Evolutionary conservation across 2,113 vertebrate species (phyloP).

Genomic region (Tragelaphus scriptus): DNA sequence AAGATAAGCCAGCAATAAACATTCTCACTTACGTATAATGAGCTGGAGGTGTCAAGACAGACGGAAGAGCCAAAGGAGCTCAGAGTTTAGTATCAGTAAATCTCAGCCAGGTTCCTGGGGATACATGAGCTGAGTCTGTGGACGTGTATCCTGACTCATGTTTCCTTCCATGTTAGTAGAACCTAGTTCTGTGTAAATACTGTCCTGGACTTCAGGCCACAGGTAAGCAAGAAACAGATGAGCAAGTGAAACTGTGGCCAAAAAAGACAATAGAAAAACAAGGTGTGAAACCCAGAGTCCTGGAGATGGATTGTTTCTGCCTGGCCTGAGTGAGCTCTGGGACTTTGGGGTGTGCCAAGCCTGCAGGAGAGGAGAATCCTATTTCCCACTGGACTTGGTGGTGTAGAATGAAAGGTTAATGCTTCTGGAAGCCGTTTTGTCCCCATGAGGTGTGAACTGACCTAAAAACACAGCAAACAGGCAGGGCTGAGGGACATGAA

Average conservation of each 20-base stretch:
- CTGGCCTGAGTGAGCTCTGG: neutral
- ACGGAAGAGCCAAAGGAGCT: neutral
- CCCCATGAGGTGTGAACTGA: neutral
- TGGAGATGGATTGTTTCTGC: neutral
- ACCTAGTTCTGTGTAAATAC: neutral
- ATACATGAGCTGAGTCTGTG: neutral
- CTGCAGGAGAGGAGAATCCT: neutral
- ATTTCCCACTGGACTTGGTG: too few relatives aligned
- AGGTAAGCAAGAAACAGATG: neutral
- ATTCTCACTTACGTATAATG: neutral
- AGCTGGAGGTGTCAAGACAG: neutral
- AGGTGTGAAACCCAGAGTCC: neutral
- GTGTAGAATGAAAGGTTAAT: neutral
- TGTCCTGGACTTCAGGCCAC: neutral
- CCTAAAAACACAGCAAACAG: neutral
- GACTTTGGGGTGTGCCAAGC: neutral
- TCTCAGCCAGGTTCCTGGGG: neutral
- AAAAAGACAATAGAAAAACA: neutral
- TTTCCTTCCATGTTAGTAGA: neutral
- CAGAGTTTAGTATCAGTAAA: neutral
- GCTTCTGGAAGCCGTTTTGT: neutral
- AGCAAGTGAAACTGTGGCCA: neutral
- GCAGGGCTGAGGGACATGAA: neutral
- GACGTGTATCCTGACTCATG: fast-evolving
- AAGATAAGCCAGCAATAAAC: neutral